phyloP scores from a whole-genome alignment of 2,113 vertebrate species.

The Eptesicus fuscus region DNA sequence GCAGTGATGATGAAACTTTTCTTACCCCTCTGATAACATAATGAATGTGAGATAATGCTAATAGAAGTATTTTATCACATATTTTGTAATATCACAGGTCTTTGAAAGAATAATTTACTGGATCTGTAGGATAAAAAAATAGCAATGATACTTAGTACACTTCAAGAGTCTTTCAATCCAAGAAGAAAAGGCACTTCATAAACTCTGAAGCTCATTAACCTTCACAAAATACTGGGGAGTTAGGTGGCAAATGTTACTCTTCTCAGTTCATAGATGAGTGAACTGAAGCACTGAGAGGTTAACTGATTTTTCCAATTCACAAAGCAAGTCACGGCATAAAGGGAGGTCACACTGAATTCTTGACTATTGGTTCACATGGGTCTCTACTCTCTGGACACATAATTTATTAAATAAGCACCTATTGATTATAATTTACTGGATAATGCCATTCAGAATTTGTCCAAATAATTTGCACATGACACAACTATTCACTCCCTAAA shows the following conservation, averaged over 20 bases:
- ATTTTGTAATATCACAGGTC: background rate
- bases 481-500: background rate
- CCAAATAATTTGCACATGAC: background rate
- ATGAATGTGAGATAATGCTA: background rate
- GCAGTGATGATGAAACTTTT: background rate
- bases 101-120: background rate
- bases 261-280: conserved; percentile 50
- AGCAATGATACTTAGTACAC: background rate
- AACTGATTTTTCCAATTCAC: conserved; percentile 68
- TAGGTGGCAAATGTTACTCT: conserved; percentile 50
- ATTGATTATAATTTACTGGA: conserved; percentile 46
- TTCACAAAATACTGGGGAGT: conserved; percentile 37
- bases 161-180: background rate
- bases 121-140: background rate
- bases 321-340: conserved; percentile 53
- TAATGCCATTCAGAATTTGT: background rate
- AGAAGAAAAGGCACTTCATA: conserved; percentile 49
- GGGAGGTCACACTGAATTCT: conserved; percentile 42
- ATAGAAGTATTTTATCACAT: background rate
- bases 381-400: conserved; percentile 26
- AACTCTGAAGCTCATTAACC: conserved; percentile 60
- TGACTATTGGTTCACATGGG: background rate
- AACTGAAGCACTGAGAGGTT: conserved; percentile 54
- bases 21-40: background rate
- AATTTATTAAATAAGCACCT: conserved; percentile 40